Evolutionary conservation across 1,140 invertebrate species (phyloP), one percentile per base, ranked within the genome.

Genomic region (Conopomorpha cramerella): DNA sequence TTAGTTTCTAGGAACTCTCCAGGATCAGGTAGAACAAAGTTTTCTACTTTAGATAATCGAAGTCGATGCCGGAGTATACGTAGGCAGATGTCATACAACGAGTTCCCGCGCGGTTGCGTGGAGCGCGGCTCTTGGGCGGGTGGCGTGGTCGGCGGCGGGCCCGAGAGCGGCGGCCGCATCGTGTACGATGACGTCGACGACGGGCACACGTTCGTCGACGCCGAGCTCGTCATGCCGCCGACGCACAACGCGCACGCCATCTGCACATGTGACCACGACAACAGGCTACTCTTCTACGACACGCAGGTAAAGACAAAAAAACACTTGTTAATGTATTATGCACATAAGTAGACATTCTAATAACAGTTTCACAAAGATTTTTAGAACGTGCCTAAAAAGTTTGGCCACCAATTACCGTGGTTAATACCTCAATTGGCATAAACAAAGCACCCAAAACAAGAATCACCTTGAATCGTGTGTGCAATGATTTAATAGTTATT

Each of bases 21-120:
- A 3, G 42, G 39, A 23, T 37, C 50, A 40, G 56, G 54, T 31
- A 39, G 46, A 16, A 65, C 55, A 34, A 76, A 73, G 47, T 76
- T 68, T 55, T 76, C 68, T 23, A 76, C 71, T 19, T 46, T 76
- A 38, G 71, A 76, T 51, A 70, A 67, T 41, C 56, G 66, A 19
- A 70, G 65, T 53, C 55, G 63, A 37, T 70, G 71, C 49, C 61
- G 55, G 42, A 62, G 64, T 50, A 72, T 76, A 46, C 59, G 51
- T 42, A 58, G 71, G 36, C 71, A 76, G 44, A 57, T 76, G 58
- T 76, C 71, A 16, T 73, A 62, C 44, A 72, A 73, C 34, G 71
- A 76, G 44, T 76, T 76, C 54, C 60, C 58, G 23, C 61, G 55
- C 32, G 67, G 71, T 32, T 47, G 64, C 36, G 61, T 45, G 34